Evolutionary conservation across 2,797 vertebrate genomes (phyloP).

Genomic region (Delichon dasypus): DNA sequence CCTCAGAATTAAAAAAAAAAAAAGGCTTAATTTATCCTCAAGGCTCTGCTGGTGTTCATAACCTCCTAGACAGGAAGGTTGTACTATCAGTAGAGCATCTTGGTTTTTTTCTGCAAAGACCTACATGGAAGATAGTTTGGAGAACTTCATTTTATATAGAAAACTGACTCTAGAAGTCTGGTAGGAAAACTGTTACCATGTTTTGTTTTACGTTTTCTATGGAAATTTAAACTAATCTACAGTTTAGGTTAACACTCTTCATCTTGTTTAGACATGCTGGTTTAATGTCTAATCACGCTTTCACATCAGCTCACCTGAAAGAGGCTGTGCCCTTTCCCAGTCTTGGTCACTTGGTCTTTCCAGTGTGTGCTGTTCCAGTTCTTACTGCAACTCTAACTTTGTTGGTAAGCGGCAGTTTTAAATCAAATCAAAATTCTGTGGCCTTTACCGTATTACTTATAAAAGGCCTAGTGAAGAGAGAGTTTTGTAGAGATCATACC

Average conservation of each 20-base stretch:
- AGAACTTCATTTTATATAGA: neutral
- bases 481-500: neutral
- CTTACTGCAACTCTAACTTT: neutral
- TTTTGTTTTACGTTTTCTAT: neutral
- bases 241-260: neutral
- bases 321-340: neutral
- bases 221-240: neutral
- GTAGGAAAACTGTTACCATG: neutral
- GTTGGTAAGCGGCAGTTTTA: neutral
- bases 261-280: neutral
- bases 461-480: neutral
- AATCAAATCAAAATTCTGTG: neutral
- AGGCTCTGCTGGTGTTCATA: neutral
- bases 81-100: neutral
- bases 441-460: neutral
- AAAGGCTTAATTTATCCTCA: neutral
- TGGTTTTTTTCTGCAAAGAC: neutral
- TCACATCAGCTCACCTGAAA: neutral
- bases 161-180: neutral
- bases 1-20: neutral
- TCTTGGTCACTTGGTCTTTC: neutral
- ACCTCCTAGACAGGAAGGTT: neutral
- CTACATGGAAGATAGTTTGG: neutral
- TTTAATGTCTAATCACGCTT: neutral
- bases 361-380: neutral